Percentiles rank a stretch among this genome's conserved stretches.
phyloP scores from a whole-genome alignment of 2,888 invertebrate genomes.

The Heliconius ismenius region DNA sequence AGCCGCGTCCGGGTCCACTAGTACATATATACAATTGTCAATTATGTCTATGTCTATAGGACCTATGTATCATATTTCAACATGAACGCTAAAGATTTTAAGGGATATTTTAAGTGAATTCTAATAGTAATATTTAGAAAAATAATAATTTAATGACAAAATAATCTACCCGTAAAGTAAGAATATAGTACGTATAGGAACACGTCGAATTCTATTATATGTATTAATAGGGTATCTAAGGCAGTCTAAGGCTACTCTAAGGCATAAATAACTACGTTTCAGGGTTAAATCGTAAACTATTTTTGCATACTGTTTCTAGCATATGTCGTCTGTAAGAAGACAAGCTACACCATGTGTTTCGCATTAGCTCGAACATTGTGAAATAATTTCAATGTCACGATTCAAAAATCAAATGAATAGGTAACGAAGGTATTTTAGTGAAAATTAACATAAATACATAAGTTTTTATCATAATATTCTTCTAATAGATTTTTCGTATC shows the following conservation, averaged over 20 bases:
- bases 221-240: background rate
- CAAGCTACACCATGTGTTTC: constrained; percentile 16
- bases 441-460: constrained; percentile 1
- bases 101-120: background rate
- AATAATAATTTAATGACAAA: too few relatives aligned
- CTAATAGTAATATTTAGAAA: too few relatives aligned
- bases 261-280: background rate
- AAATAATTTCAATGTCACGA: constrained; percentile 21
- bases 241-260: background rate
- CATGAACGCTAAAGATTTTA: background rate
- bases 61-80: background rate
- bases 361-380: constrained; percentile 7
- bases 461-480: background rate
- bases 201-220: too few relatives aligned
- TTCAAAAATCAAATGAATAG: background rate
- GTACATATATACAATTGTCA: background rate
- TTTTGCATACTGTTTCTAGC: constrained; percentile 10
- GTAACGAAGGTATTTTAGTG: background rate
- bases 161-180: too few relatives aligned
- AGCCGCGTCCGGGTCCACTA: too few relatives aligned
- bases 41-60: background rate
- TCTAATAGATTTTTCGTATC: background rate
- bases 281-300: constrained; percentile 14
- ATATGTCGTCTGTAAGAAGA: constrained; percentile 8
- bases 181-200: too few relatives aligned